Evolutionary conservation across 2,888 invertebrate genomes (phyloP), one percentile per base, ranked within the genome.

Genomic region (Acanthococcus lagerstroemiae): DNA sequence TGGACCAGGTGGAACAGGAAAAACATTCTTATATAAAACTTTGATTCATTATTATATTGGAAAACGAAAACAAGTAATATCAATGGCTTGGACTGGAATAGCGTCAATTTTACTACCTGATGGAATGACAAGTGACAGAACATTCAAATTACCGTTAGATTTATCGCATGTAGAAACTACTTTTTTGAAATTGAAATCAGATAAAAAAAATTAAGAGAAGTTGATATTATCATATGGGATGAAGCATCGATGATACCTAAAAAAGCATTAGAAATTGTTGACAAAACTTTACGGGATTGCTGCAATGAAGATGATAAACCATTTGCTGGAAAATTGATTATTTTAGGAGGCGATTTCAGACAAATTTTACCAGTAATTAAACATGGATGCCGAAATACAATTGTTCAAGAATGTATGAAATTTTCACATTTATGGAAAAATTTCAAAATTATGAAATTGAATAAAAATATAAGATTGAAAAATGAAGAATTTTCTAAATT

Each of bases 1-100:
- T 70, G 75, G 74, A 3, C 74, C 76, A 4, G 75, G 74, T 6
- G 76, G 76, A 5, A 73, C 73, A 25, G 75, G 76, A 3, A 76
- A 77, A 69, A 76, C 74, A 1, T 75, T 69, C 68, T 45, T 74
- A 4, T 72, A 72, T 67, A 66, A 56, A 21, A 52, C 63, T 6
- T 26, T 71, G 9, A 52, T 57, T 26, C 21, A 68, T 26, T 17
- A 54, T n/a, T 54, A 55, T 3, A 46, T 44, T 46, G 44, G 21
- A 26, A 57, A 30, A 22, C 46, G 17, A 19, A 37, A 67, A 15
- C 50, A 55, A 9, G 70, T 68, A 1, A 24, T 71, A 9, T 55
- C 69, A 15, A 69, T 71, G 25, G 72, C 72, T 4, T 70, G 68
- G 25, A 71, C 71, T n/a, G 72, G 72, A 44, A 72, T 73, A 45